Evolutionary conservation across 2,113 vertebrate species (phyloP), one percentile per base, ranked within the genome.

Genomic region (Blennius ocellaris): DNA sequence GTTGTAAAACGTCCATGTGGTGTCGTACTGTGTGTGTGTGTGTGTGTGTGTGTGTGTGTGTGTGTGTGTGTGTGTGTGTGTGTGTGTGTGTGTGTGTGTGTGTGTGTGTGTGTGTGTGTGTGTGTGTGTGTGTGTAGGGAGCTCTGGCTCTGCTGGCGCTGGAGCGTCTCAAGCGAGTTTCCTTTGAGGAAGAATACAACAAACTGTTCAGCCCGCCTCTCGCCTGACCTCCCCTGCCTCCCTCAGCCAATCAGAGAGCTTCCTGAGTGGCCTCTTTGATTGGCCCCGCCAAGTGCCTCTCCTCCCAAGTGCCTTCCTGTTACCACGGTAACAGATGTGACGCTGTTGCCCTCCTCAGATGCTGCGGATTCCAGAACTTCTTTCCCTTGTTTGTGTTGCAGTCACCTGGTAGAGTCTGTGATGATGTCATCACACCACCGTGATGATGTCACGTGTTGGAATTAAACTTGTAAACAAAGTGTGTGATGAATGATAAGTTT

Each of bases 151-250:
- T 95, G 88, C 89, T 97, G 92, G 96, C 96, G 82, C 90, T 95
- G 88, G 95, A 93, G 92, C 96, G 92, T 89, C 91, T 97, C 82
- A 94, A 95, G 94, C 94, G 94, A 64, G 94, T 99, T 92, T 94
- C 94, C 77, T 98, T 98, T 94, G 96, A 98, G 93, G 97, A 98
- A 90, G 97, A 99, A 66, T 99, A 97, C 94, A 96, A 80, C 92
- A 96, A 95, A 47, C 93, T 99, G 79, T 97, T 97, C 80, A 90
- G 88, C 83, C 82, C 92, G 11, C 85, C 88, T 58, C 72, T 91
- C 43, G 73, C 85, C 70, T 94, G 90, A 92, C 59, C 51, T 59
- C 51, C 52, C 70, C 47, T 64, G 14, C 51, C 44, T 58, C 21
- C 21, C 21, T 30, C 21, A 30, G 21, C 21, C 21, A 30, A 30